A percentile compares a stretch with the other conserved stretches of the same genome.
Conservation (phyloP, 2,113 vertebrate species). For the Motacilla alba region DNA sequence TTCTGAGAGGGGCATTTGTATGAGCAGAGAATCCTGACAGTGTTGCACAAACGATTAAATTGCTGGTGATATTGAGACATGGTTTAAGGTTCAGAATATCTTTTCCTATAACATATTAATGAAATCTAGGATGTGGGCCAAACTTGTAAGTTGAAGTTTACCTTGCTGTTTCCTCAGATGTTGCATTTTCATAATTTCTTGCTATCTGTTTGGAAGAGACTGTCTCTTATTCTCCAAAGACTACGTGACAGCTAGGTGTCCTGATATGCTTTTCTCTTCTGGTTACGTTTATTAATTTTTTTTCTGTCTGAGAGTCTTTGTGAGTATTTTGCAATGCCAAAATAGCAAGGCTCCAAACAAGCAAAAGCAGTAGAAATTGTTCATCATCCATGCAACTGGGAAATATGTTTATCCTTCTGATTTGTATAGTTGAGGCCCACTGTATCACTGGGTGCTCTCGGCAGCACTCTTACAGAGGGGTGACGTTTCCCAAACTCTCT, state of each 20-base stretch:
- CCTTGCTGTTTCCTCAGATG: neutral
- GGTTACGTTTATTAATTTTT: neutral
- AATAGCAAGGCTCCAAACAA: neutral
- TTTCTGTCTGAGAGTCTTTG: neutral
- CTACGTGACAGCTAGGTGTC: neutral
- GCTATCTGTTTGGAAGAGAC: neutral
- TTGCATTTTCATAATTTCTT: neutral
- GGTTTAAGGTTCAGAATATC: neutral
- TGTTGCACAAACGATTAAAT: neutral
- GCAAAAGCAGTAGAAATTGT: neutral
- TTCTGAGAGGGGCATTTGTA: neutral
- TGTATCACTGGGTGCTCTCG: accelerated
- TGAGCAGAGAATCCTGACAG: accelerated
- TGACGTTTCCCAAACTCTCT: neutral
- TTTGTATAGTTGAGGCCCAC: neutral
- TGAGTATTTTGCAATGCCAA: neutral
- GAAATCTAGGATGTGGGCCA: neutral
- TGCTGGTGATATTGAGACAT: neutral
- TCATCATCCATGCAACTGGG: accelerated
- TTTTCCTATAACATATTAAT: neutral
- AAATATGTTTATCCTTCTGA: neutral
- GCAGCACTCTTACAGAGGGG: neutral
- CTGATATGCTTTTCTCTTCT: neutral
- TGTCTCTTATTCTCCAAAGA: neutral
- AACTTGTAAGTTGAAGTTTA: neutral